Evolutionary conservation across 2,888 invertebrate species (phyloP).

Genomic region (Leptopilina syphax): DNA sequence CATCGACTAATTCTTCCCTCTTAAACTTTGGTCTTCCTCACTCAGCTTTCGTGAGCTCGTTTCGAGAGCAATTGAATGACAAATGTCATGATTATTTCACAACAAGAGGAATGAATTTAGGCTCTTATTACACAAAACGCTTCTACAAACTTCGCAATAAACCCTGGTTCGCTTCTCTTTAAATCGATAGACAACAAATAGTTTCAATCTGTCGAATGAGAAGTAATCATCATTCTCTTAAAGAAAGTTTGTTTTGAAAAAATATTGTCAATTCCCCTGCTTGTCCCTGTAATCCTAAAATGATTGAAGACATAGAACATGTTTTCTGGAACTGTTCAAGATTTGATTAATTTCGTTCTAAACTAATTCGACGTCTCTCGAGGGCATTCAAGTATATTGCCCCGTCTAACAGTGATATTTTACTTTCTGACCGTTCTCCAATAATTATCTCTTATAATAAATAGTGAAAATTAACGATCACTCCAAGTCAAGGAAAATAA

Average conservation of each 20-base stretch:
- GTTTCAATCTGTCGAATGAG: not conserved
- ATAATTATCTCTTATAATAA: not conserved
- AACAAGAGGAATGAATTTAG: not conserved
- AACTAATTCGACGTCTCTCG: not conserved
- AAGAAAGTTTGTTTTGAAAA: too few relatives aligned
- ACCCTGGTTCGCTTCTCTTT: not conserved
- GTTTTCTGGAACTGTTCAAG: not conserved
- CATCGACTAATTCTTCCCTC: not conserved
- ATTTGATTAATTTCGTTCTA: not conserved
- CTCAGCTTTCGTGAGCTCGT: not conserved
- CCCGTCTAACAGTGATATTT: not conserved
- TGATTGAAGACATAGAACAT: too few relatives aligned
- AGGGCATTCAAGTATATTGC: not conserved
- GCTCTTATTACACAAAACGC: not conserved
- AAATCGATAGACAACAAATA: not conserved
- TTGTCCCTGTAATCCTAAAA: too few relatives aligned
- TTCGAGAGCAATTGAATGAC: not conserved
- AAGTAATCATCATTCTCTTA: too few relatives aligned
- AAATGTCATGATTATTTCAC: not conserved
- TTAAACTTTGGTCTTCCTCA: not conserved
- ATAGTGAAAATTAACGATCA: too few relatives aligned
- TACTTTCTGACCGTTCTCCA: not conserved
- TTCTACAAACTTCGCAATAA: not conserved
- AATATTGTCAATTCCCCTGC: too few relatives aligned
- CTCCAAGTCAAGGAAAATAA: too few relatives aligned